Base-by-base conservation (phyloP, 2,888 invertebrate genomes). In the Sphaeridia pumilis region DNA sequence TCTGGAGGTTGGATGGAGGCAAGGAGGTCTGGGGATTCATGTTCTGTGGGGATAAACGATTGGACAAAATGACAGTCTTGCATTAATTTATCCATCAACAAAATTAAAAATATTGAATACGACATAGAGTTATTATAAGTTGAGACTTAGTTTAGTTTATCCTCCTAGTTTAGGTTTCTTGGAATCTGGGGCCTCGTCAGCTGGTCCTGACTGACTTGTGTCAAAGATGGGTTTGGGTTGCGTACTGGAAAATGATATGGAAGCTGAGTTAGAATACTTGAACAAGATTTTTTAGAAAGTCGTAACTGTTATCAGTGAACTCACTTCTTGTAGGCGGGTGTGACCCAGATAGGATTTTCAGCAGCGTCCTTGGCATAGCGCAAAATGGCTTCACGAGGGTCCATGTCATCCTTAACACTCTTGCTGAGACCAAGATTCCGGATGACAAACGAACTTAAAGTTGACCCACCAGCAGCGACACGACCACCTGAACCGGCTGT, bases 311-410 rank as follows among this genome's bases (percentile, higher is more conserved):
- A 41, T 17, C 14, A 43, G 21, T 27, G 14, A 22, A 17, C 7
- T 10, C 58, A 67, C 66, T 82, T 84, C 46, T 82, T 79, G 67
- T 92, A 92, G 1, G 92, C 92, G 0, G 90, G 92, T 0, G 90
- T 82, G 34, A 92, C 87, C 94, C 94, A 97, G 69, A 90, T 93
- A 0, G 95, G 95, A 76, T 95, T 89, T 68, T 94, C 89, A 46
- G 80, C 93, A 0, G 94, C 95, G 2, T 90, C 92, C 68, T 94
- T 89, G 0, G 95, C 95, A 70, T 82, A 93, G 63, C 90, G 86
- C 53, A 95, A 73, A 61, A 97, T 92, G 2, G 95, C 95, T 67
- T 92, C 93, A 46, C 95, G 77, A 0, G 95, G 94, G 75, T 97
- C 93, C 65, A 78, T 74, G 68, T 89, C 89, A 69, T 92, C 90